A percentile compares a stretch with the other conserved stretches of the same genome.
Evolutionary conservation across 2,888 invertebrate species (phyloP).

Genomic region (Cataglyphis albicans): DNA sequence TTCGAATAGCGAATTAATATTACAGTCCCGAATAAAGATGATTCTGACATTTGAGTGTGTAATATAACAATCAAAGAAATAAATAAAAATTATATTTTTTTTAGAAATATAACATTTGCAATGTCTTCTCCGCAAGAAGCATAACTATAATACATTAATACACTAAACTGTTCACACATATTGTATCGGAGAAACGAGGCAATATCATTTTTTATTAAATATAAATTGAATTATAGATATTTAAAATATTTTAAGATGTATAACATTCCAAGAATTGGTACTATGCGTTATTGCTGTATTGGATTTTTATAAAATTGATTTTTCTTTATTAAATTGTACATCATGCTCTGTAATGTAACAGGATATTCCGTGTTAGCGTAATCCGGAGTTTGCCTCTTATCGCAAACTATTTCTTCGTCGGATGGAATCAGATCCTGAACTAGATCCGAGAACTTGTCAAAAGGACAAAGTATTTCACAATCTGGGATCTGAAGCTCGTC

Average conservation of each 20-base stretch:
- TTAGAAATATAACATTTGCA: background rate
- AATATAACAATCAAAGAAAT: background rate
- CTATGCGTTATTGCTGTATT: background rate
- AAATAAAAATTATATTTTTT: background rate
- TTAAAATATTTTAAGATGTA: background rate
- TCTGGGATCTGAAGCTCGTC: slow-evolving; percentile 67
- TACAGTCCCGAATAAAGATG: background rate
- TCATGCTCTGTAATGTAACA: background rate
- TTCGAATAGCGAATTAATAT: background rate
- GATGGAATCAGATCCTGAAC: slow-evolving; percentile 68
- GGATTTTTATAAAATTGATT: background rate
- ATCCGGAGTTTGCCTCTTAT: slow-evolving; percentile 46
- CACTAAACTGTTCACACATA: background rate
- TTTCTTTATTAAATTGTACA: slow-evolving; percentile 1
- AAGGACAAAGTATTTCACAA: slow-evolving; percentile 74
- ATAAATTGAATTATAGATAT: background rate
- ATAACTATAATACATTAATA: background rate
- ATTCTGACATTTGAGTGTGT: background rate
- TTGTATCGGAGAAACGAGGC: background rate
- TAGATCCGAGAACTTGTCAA: slow-evolving; percentile 72
- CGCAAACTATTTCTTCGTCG: slow-evolving; percentile 71
- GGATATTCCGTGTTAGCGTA: slow-evolving; percentile 11
- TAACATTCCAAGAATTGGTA: background rate
- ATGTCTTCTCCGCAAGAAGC: background rate
- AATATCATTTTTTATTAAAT: background rate